Evolutionary conservation across 2,797 vertebrate species (phyloP), one percentile per base, ranked within the genome.

Genomic region (Lepidocolaptes lacrymiger): DNA sequence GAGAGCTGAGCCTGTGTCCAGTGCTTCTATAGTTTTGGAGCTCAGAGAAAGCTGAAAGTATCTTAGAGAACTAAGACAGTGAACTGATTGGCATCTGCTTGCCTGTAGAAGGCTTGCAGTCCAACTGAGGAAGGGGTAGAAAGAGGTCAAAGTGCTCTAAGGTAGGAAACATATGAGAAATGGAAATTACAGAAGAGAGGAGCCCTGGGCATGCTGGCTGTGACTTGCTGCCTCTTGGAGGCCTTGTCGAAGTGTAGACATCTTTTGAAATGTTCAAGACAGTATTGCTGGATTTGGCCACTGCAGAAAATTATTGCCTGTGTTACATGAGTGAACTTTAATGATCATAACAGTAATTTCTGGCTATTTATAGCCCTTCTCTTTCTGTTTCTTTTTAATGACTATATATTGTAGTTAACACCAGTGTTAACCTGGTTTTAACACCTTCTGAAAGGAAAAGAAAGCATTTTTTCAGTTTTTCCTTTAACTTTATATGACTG

Each of bases 271-370:
- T 4, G 4, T 39, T 56, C 74, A 67, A 9, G 20, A 12, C 1
- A 0, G 3, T 63, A 6, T 32, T 66, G 19, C 48, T 85, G 63
- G 36, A 28, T 46, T 55, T 0, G 0, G 39, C 19, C 43, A 56
- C 48, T 74, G 48, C n/a, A 3, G 46, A 19, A n/a, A 88, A 58
- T 80, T 27, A 32, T 17, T 74, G 69, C 15, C 56, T 76, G 39
- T 48, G 4, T 55, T 73, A 21, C 8, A 1, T 20, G 59, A 78
- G 34, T 39, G 69, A 36, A 34, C 67, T 52, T 75, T 69, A 74
- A 22, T 43, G 19, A 73, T 83, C 30, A 7, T 36, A 86, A 32
- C 43, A 64, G 58, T 58, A 37, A 63, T 88, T 82, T 54, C 56
- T 62, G 41, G 30, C 36, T 88, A 58, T 86, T 88, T 85, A 54